Percentiles rank a stretch among this genome's conserved stretches.
Evolutionary conservation across 2,888 invertebrate species (phyloP).

Genomic region (Alitta virens): DNA sequence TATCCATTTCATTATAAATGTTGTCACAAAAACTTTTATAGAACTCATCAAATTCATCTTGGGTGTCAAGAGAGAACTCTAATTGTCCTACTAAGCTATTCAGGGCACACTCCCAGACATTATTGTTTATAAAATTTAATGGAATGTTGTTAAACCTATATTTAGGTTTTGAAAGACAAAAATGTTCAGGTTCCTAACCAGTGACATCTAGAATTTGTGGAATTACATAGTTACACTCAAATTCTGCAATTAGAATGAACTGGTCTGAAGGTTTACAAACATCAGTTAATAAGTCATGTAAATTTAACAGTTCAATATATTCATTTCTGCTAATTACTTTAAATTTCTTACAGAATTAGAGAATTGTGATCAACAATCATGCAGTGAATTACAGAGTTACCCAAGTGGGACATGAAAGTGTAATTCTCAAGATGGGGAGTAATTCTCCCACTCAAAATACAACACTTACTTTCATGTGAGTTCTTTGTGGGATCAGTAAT

Average conservation of each 20-base stretch:
- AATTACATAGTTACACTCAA: background rate
- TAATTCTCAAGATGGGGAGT: background rate
- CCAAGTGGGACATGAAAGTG: background rate
- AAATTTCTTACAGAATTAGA: background rate
- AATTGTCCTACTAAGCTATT: background rate
- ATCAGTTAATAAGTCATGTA: background rate
- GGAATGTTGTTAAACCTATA: background rate
- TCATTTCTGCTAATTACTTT: background rate
- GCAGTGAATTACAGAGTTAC: background rate
- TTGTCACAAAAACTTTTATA: background rate
- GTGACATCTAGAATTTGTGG: too few species aligned
- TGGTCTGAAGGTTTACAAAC: background rate
- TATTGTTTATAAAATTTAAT: background rate
- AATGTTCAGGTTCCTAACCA: background rate
- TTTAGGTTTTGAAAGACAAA: background rate
- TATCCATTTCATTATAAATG: background rate
- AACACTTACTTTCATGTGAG: background rate
- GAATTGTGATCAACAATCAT: background rate
- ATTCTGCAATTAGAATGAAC: background rate
- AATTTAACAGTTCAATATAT: background rate
- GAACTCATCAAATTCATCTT: background rate
- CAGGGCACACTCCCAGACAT: background rate
- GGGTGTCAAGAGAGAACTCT: background rate
- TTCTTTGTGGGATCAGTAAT: background rate
- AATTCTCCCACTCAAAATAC: background rate